Evolutionary conservation across 2,113 vertebrate genomes (phyloP), one percentile per base, ranked within the genome.

Genomic region (Fukomys damarensis): DNA sequence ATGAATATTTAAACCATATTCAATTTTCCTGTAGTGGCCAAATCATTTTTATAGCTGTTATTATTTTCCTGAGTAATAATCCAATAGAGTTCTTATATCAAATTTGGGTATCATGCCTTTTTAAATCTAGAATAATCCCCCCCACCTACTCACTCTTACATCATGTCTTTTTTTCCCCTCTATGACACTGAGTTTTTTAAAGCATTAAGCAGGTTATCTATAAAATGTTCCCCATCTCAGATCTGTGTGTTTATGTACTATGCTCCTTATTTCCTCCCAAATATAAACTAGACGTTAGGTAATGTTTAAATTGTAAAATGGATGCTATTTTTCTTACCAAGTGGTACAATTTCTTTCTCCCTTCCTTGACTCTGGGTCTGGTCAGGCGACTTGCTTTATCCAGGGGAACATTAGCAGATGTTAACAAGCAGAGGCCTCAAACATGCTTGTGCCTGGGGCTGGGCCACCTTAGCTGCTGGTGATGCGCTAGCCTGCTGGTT

Each of bases 21-120:
- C 5, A 58, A 12, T 77, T 85, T 85, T 58, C 35, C 1, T 20
- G 59, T 59, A 13, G 26, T 87, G 22, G 46, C 30, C 61, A 94
- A 63, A 91, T 4, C 52, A 24, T 77, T 72, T 96, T 89, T 84
- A 46, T 32, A 52, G 35, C 30, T 65, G 0, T 52, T 91, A 82
- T 56, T 68, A 38, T 91, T 83, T 92, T 95, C n/a, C 70, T 84
- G 56, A 65, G 52, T 80, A 59, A 84, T 74, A 70, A 49, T 26
- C 7, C 63, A 79, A 6, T 66, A 24, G n/a, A 61, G 43, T 63
- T 82, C 41, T 70, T 61, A 59, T 19, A 19, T 3, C 80, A 49
- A 32, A 68, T 76, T 61, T 79, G n/a, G 2, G 26, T 58, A 7
- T 76, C 19, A 32, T 20, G 12, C 61, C 13, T 61, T 61, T 30